Base-by-base conservation (phyloP, 1,140 invertebrate genomes). In the Thrips palmi region DNA sequence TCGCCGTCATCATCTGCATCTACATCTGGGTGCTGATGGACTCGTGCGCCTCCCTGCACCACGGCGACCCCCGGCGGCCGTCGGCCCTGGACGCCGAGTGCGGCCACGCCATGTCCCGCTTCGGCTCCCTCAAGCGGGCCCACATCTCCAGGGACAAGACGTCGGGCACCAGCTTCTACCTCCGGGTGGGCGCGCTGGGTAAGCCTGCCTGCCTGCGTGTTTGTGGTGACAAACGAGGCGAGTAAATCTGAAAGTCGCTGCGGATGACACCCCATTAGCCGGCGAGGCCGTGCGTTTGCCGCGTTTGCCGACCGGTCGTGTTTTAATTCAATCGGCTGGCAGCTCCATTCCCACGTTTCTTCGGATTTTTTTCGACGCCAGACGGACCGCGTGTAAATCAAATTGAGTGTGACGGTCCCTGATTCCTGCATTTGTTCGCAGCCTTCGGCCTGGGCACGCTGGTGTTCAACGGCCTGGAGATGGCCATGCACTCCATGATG, bases 181-280 rank as follows among this genome's bases (percentile, higher is more conserved):
- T 76, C 12, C 54, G 73, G 37, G 58, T 75, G n/a, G 73, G 72
- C 24, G 70, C 70, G n/a, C 48, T 75, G 2, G 62, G 73, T 77
- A 54, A 58, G 57, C 49, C n/a, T n/a, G n/a, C n/a, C n/a, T n/a
- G n/a, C n/a, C n/a, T n/a, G n/a, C n/a, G n/a, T n/a, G n/a, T 27
- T 27, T 8, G 25, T n/a, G 25, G n/a, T n/a, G 25, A 27, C 8
- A 27, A n/a, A n/a, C n/a, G n/a, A n/a, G n/a, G n/a, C n/a, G n/a
- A n/a, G n/a, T n/a, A n/a, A n/a, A n/a, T n/a, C n/a, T n/a, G n/a
- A n/a, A n/a, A n/a, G n/a, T n/a, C n/a, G n/a, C n/a, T n/a, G n/a
- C n/a, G n/a, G n/a, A n/a, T n/a, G n/a, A n/a, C n/a, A n/a, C n/a
- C n/a, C n/a, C n/a, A n/a, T n/a, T n/a, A n/a, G n/a, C n/a, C n/a